Conservation (phyloP, 2,797 vertebrate species). For the Adrianichthys oophorus region DNA sequence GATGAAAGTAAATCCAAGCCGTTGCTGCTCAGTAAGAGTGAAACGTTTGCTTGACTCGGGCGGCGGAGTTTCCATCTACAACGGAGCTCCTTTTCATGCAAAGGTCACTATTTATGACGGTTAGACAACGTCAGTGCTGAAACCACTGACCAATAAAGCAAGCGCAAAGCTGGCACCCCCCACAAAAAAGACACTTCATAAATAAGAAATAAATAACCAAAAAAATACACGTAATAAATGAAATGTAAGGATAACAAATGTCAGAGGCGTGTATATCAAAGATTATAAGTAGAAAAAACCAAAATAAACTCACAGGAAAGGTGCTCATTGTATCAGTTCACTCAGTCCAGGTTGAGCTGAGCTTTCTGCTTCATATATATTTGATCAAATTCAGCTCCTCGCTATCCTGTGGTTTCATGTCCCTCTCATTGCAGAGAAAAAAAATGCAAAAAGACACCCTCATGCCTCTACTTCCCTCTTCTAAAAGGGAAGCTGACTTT, state of each 20-base stretch:
- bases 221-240: too few species aligned
- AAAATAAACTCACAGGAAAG: slow-evolving; percentile 60
- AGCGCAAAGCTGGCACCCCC: background rate
- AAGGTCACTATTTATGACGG: background rate
- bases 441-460: slow-evolving; percentile 17
- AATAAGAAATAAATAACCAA: too few species aligned
- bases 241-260: too few species aligned
- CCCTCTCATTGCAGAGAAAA: slow-evolving; percentile 13
- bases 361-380: background rate
- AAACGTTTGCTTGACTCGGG: slow-evolving; percentile 36
- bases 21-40: slow-evolving; percentile 25
- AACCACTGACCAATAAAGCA: background rate
- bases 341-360: background rate
- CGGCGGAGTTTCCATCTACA: background rate
- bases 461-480: slow-evolving; percentile 71
- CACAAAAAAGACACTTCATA: too few species aligned
- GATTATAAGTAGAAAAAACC: background rate
- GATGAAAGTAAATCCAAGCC: slow-evolving; percentile 10
- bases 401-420: slow-evolving; percentile 14
- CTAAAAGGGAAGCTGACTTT: slow-evolving; percentile 68
- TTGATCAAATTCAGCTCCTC: slow-evolving; percentile 10
- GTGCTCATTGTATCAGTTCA: slow-evolving; percentile 46
- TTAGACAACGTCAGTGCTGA: slow-evolving; percentile 1
- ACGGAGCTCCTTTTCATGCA: background rate
- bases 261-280: background rate